These are phyloP conservation scores for Drosophila neotestacea DNA, from an alignment of 2,888 invertebrate species.

Conservation along the genomic window DNA sequence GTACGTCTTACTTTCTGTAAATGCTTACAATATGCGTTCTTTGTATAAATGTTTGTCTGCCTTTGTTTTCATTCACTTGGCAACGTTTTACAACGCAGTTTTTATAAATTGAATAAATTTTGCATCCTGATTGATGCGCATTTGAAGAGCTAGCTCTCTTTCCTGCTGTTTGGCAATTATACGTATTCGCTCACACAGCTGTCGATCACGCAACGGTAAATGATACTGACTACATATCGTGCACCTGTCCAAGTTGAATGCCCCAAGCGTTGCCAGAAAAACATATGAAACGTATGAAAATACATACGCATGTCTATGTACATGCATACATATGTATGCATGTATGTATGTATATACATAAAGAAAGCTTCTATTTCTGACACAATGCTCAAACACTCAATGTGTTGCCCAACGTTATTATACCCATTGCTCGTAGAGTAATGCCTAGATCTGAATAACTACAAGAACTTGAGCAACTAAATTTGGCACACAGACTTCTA, in stretches of 20 bases:
- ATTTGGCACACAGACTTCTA: no score
- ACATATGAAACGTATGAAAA: conserved; percentile 11
- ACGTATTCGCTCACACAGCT: conserved; percentile 44
- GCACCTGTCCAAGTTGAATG: conserved; percentile 71
- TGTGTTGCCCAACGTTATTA: conserved; percentile 5
- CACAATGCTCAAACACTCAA: neutral
- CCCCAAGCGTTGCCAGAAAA: conserved; percentile 26
- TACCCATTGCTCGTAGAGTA: conserved; percentile 8
- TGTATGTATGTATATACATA: conserved; percentile 20
- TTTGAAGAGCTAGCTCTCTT: neutral
- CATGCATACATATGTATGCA: no score
- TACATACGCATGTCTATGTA: neutral
- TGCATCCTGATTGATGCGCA: conserved; percentile 41
- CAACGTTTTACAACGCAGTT: conserved; percentile 31
- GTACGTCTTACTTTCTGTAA: neutral
- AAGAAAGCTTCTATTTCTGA: conserved; percentile 20
- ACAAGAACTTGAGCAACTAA: no score
- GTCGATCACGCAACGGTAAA: conserved; percentile 66
- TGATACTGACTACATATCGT: conserved; percentile 35
- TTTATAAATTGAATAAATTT: conserved; percentile 25
- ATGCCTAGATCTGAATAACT: no score
- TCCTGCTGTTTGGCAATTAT: conserved; percentile 5
- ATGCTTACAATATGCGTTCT: neutral
- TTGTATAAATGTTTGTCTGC: neutral
- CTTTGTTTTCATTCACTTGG: conserved; percentile 31